These are phyloP conservation scores for Macquaria australasica DNA, from an alignment of 2,113 vertebrate genomes.

Conservation along the genomic window DNA sequence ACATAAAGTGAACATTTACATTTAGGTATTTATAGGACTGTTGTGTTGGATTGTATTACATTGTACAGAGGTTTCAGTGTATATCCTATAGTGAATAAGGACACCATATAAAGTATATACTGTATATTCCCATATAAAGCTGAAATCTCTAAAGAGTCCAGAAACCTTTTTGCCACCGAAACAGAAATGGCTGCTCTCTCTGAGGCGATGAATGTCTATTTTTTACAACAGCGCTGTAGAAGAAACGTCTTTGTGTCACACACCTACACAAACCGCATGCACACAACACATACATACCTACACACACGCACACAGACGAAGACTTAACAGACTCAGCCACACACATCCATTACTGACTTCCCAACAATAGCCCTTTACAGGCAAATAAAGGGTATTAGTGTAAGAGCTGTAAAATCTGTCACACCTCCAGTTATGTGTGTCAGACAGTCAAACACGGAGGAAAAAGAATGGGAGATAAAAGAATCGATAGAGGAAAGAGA, in stretches of 20 bases:
- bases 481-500: constrained; percentile 73
- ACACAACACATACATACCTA: constrained; percentile 39
- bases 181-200: constrained; percentile 57
- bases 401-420: constrained; percentile 77
- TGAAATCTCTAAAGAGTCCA: constrained; percentile 26
- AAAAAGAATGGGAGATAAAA: constrained; percentile 50
- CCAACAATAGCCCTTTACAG: constrained; percentile 70
- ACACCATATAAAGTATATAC: constrained; percentile 16
- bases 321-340: constrained; percentile 47
- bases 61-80: not conserved
- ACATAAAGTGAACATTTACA: not conserved
- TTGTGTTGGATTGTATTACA: not conserved
- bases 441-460: constrained; percentile 63
- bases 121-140: constrained; percentile 11
- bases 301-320: constrained; percentile 19
- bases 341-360: constrained; percentile 71
- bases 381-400: constrained; percentile 79
- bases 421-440: constrained; percentile 74
- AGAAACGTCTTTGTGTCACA: constrained; percentile 36
- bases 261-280: constrained; percentile 24
- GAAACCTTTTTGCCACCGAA: constrained; percentile 42
- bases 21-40: not conserved
- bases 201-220: constrained; percentile 54
- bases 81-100: not conserved
- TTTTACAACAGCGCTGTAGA: constrained; percentile 62